Conservation (phyloP, 2,797 vertebrate genomes). For the Oryzias dopingdopingensis region DNA sequence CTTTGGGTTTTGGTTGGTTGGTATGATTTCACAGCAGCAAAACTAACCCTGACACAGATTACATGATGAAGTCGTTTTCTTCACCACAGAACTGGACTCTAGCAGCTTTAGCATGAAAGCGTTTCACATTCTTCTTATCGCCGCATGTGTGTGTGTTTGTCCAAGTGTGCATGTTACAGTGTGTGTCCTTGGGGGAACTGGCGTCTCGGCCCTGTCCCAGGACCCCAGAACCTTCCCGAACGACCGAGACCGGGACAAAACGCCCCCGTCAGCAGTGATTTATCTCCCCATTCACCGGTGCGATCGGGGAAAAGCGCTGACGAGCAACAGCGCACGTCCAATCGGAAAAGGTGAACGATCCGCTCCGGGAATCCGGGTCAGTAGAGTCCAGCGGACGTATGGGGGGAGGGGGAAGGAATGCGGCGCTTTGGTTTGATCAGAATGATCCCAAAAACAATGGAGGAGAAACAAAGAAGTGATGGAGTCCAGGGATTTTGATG, state of each 20-base stretch:
- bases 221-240: conserved; percentile 74
- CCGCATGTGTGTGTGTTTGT: neutral
- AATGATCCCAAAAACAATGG: conserved; percentile 52
- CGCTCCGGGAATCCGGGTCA: conserved; percentile 21
- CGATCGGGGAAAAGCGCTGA: conserved; percentile 6
- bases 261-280: conserved; percentile 79
- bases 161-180: conserved; percentile 10
- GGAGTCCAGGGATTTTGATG: conserved; percentile 51
- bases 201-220: conserved; percentile 73
- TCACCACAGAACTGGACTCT: neutral
- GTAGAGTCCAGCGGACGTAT: conserved; percentile 25
- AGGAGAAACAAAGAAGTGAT: conserved; percentile 37
- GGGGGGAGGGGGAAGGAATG: conserved; percentile 20
- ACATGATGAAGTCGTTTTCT: neutral
- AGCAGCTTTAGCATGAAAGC: neutral
- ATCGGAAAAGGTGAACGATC: conserved; percentile 28
- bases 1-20: no score
- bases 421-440: conserved; percentile 61
- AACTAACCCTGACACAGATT: no score
- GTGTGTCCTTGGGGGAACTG: conserved; percentile 61
- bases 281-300: conserved; percentile 75
- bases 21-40: no score
- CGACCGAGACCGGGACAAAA: conserved; percentile 70
- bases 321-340: conserved; percentile 8
- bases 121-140: neutral